Base-by-base conservation (phyloP, 2,888 invertebrate genomes). In the Amblyjoppa proteus region DNA sequence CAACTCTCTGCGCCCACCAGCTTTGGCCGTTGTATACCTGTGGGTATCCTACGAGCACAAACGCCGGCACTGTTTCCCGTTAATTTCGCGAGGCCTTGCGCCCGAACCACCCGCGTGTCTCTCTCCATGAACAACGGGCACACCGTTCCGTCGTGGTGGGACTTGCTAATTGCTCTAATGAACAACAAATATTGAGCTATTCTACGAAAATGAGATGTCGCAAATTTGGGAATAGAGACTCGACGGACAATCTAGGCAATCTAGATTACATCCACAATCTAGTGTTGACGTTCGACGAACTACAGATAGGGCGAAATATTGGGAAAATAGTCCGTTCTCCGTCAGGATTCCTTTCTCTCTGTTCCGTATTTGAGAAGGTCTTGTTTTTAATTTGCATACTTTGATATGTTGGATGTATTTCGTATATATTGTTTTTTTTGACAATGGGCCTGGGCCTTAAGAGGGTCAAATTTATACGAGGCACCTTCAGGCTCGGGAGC, bases 1-100 rank as follows among this genome's bases (percentile, higher is more conserved):
- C 91, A 90, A 89, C 79, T 49, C 45, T 45, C 16, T 79, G 53
- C 58, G 34, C 25, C 45, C 53, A 41, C 16, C 68, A 6, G 34
- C 34, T 58, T 13, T 1, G 11, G 16, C 28, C 58, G 6, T 58
- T 61, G 45, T 49, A 49, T 38, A 73, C 68, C 11, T 34, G 61
- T 41, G 45, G 31, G 28, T 25, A 79, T 68, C n/a, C 66, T 9
- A 25, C 16, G 41, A 16, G 16, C n/a, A 41, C 38, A 38, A 58
- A 58, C 58, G 25, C 38, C 68, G 13, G 9, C 16, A n/a, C 3
- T 20, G 11, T 34, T 64, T 13, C 38, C 58, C n/a, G 75, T 64
- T 28, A 41, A 61, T 61, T 61, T 74, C 16, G 41, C 28, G 74
- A 49, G 74, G 61, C 58, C 74, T 74, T 31, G 74, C 64, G 28